Percentiles rank a stretch among this genome's conserved stretches.
These are phyloP conservation scores for Drosophila ogumai DNA, from an alignment of 1,140 invertebrate genomes.

Conservation along the genomic window DNA sequence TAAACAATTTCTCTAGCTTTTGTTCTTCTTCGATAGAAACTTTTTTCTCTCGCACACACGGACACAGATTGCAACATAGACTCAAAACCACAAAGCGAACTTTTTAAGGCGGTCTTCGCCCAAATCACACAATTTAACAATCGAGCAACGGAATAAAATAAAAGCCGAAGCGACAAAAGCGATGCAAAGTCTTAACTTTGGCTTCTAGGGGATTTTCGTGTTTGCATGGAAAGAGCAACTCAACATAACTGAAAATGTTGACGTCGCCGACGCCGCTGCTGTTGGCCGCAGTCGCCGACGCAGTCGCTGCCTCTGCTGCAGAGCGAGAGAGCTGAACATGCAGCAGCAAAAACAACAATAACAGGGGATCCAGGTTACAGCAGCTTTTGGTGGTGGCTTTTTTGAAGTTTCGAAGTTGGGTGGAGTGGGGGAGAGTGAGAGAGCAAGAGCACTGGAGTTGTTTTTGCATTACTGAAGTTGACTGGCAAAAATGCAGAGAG, in stretches of 20 bases:
- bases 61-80: constrained; percentile 18
- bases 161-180: constrained; percentile 63
- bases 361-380: constrained; percentile 47
- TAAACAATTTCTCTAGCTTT: constrained; percentile 18
- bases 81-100: constrained; percentile 13
- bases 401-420: constrained; percentile 57
- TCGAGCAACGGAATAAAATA: constrained; percentile 55
- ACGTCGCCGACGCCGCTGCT: constrained; percentile 57
- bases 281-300: constrained; percentile 31
- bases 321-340: constrained; percentile 29
- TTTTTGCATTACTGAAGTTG: constrained; percentile 27
- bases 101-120: constrained; percentile 5
- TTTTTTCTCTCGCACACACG: not conserved
- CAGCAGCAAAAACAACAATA: constrained; percentile 40
- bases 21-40: not conserved
- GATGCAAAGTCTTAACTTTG: constrained; percentile 35
- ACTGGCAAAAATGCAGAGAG: constrained; percentile 49
- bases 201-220: constrained; percentile 65
- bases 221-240: constrained; percentile 80
- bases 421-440: constrained; percentile 4
- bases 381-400: constrained; percentile 75
- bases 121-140: constrained; percentile 45
- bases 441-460: constrained; percentile 28
- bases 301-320: constrained; percentile 27
- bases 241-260: constrained; percentile 80